phyloP scores from a whole-genome alignment of 2,888 invertebrate genomes.

The Phrixothrix hirtus region DNA sequence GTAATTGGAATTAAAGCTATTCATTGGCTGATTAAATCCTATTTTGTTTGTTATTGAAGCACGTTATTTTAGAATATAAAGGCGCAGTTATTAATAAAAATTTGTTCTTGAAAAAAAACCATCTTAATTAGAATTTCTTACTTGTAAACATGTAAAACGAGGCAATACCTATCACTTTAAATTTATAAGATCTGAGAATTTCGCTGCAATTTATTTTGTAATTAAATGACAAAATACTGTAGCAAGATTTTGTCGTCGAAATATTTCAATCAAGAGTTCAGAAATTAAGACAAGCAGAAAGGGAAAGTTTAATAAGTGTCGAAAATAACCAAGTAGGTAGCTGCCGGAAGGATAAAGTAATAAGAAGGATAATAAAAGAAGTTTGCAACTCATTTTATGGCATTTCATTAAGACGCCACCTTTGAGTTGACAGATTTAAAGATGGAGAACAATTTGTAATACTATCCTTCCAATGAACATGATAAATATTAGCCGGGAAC shows the following conservation, averaged over 20 bases:
- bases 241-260: constrained; percentile 34
- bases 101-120: too few species aligned
- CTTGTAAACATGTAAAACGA: constrained; percentile 5
- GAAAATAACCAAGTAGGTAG: constrained; percentile 42
- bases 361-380: constrained; percentile 51
- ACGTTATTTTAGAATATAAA: constrained; percentile 4
- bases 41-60: constrained; percentile 16
- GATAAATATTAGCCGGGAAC: background rate
- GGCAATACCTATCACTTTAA: constrained; percentile 7
- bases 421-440: constrained; percentile 32
- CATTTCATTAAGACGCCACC: constrained; percentile 45
- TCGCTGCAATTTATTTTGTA: constrained; percentile 37
- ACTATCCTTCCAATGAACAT: constrained; percentile 10
- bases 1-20: constrained; percentile 14
- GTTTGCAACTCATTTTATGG: constrained; percentile 50
- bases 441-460: constrained; percentile 23
- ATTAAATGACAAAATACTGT: constrained; percentile 40
- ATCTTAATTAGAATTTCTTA: constrained; percentile 10
- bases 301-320: constrained; percentile 47
- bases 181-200: constrained; percentile 16
- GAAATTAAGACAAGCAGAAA: constrained; percentile 40
- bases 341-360: constrained; percentile 45
- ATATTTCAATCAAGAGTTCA: constrained; percentile 43
- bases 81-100: too few species aligned
- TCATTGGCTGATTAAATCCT: constrained; percentile 22